These are phyloP conservation scores for Cottoperca gobio DNA, from an alignment of 2,797 vertebrate genomes.

Conservation along the genomic window DNA sequence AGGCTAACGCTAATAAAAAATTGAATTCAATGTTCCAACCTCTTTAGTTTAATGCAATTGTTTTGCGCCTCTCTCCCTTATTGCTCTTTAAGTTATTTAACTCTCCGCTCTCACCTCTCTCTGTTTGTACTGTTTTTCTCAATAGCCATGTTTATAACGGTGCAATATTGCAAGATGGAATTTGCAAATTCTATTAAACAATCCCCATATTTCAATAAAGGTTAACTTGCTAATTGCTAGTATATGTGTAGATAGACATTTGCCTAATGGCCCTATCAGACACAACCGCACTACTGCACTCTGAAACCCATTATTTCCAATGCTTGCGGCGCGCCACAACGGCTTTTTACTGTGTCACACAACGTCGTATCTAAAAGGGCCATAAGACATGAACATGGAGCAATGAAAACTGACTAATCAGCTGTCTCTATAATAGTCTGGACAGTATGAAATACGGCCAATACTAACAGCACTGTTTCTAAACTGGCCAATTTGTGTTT, in stretches of 20 bases:
- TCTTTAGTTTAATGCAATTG: conserved; percentile 10
- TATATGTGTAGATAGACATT: neutral
- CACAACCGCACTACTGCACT: too few species aligned
- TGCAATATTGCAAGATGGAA: neutral
- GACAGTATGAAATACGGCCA: neutral
- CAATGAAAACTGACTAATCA: neutral
- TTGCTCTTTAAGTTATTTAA: neutral
- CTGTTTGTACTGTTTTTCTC: neutral
- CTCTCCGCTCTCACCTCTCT: conserved; percentile 5
- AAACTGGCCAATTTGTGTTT: neutral
- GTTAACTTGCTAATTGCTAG: neutral
- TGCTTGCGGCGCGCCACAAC: too few species aligned
- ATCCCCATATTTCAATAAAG: neutral
- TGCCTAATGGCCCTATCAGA: too few species aligned
- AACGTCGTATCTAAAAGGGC: too few species aligned
- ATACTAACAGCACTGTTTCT: neutral
- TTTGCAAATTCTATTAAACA: neutral
- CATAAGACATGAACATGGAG: neutral
- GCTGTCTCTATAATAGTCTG: neutral
- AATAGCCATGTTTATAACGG: neutral
- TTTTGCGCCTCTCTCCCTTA: neutral
- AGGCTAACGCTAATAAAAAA: conserved; percentile 25
- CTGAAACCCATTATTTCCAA: too few species aligned
- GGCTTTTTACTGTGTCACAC: too few species aligned
- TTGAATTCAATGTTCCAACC: conserved; percentile 19